Evolutionary conservation across 2,797 vertebrate genomes (phyloP), one percentile per base, ranked within the genome.

Genomic region (Pangasius mekongensis): DNA sequence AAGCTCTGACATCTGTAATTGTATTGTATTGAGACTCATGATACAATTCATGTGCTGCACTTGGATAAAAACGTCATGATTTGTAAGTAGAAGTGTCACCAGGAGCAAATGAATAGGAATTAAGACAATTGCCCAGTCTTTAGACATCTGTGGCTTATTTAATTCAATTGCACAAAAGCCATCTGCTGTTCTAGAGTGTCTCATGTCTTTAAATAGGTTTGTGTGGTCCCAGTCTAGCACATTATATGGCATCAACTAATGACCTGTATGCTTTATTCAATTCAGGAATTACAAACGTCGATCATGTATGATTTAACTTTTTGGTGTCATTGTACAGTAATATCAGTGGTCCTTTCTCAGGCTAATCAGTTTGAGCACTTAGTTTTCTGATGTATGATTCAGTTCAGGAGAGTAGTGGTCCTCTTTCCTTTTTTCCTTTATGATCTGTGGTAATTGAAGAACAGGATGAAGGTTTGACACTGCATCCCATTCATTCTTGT

Each of bases 141-240:
- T 54, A 77, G 81, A 88, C 73, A 77, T 77, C 73, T 84, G 76
- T 69, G 47, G 3, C 73, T 85, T 58, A 69, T 85, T 80, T 85
- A 71, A 85, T 60, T 69, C 54, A 87, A 36, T 54, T 69, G 22
- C 20, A 85, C 14, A 22, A 67, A 47, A 56, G 71, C 82, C 82
- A 81, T 85, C 83, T 88, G 83, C 56, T 77, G 54, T 33, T 81
- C 20, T 30, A 22, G 54, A 77, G 74, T 77, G 47, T 54, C 74
- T 54, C n/a, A 33, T 60, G 33, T 24, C 54, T 16, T 22, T 33
- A 20, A 52, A 80, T 33, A 22, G 5, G 47, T 52, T 49, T n/a
- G 3, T 27, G 39, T 27, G 67, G 71, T 49, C 10, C 24, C 43
- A 76, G 73, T 10, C 20, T 16, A 27, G 30, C 30, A 36, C 9